Percentiles rank a stretch among this genome's conserved stretches.
Evolutionary conservation across 2,888 invertebrate genomes (phyloP).

Genomic region (Parasteatoda lunata): DNA sequence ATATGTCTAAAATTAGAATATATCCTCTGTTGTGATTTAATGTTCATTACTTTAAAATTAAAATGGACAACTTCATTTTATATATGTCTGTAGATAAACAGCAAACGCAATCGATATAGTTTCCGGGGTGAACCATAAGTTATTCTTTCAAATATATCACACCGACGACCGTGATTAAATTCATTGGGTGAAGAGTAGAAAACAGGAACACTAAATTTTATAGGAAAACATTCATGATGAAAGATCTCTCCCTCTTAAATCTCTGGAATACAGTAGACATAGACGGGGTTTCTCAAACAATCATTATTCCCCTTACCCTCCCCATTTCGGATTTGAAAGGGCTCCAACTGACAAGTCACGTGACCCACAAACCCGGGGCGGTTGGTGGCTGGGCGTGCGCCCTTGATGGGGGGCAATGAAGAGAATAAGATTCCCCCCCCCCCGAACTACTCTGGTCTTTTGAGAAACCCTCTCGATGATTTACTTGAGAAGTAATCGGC

Average conservation of each 20-base stretch:
- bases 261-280: neutral
- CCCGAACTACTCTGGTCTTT: neutral
- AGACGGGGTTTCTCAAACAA: neutral
- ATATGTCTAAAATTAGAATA: no score
- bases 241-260: neutral
- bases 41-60: no score
- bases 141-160: no score
- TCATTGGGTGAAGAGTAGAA: no score
- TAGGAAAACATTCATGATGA: neutral
- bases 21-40: no score
- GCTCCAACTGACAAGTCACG: slow-evolving; percentile 32
- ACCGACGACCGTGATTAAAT: no score
- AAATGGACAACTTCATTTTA: no score
- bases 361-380: slow-evolving; percentile 14
- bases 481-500: slow-evolving; percentile 49
- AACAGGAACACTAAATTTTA: no score
- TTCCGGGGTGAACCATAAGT: no score
- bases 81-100: no score
- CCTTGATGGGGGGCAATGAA: neutral
- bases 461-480: slow-evolving; percentile 31
- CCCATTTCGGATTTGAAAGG: neutral
- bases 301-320: neutral
- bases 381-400: neutral
- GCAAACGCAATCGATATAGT: no score
- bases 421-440: no score